These are phyloP conservation scores for Anguilla obscura DNA, from an alignment of 2,797 vertebrate genomes.

Conservation along the genomic window DNA sequence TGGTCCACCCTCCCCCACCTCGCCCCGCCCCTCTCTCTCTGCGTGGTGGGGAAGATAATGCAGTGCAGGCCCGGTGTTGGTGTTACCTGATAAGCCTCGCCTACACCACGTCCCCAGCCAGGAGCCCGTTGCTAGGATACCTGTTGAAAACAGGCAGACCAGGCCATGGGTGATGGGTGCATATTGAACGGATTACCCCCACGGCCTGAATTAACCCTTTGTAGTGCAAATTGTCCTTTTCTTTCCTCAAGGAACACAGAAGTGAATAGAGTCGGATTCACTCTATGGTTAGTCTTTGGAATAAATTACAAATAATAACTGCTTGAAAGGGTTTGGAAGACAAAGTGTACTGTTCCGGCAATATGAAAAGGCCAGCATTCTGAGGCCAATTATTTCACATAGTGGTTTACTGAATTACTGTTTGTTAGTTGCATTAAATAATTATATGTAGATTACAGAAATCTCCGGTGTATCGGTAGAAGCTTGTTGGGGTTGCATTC, in stretches of 20 bases:
- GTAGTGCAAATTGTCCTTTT: background rate
- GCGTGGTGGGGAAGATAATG: conserved; percentile 28
- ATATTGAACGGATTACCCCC: conserved; percentile 45
- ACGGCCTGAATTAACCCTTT: conserved; percentile 36
- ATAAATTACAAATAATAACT: background rate
- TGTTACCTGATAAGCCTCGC: conserved; percentile 68
- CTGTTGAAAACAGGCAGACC: conserved; percentile 63
- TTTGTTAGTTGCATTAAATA: background rate
- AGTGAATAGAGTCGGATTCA: background rate
- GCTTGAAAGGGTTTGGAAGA: background rate
- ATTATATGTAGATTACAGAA: background rate
- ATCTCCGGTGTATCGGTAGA: background rate
- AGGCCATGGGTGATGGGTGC: conserved; percentile 39
- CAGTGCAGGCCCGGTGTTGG: conserved; percentile 39
- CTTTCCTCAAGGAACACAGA: background rate
- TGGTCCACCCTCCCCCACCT: background rate
- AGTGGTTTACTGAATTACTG: background rate
- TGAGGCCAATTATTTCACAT: background rate
- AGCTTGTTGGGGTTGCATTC: background rate
- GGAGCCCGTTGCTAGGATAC: conserved; percentile 72
- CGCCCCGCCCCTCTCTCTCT: background rate
- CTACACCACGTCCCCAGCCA: conserved; percentile 53
- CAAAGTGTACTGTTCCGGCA: background rate
- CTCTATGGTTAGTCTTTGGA: background rate
- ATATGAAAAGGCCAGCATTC: background rate